A percentile compares a stretch with the other conserved stretches of the same genome.
phyloP scores from a whole-genome alignment of 2,888 invertebrate genomes.

The Glyphotaelius pellucidus region DNA sequence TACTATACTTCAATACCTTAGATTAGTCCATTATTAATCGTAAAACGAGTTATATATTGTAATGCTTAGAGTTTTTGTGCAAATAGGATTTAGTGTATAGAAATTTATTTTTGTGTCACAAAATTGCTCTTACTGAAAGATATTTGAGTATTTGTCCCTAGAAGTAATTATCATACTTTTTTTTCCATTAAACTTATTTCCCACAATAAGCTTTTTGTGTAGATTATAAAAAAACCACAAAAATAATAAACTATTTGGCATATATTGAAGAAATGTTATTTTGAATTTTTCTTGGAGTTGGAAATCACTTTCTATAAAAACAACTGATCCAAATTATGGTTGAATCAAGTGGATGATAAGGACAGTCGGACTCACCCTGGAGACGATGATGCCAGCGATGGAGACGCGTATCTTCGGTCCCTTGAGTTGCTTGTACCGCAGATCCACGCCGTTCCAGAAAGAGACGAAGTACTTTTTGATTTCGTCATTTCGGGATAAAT shows the following conservation, averaged over 20 bases:
- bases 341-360: background rate
- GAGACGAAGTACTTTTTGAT: conserved; percentile 96
- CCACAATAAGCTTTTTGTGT: background rate
- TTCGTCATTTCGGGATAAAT: conserved; percentile 87
- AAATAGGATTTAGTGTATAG: too few relatives aligned
- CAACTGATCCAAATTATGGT: background rate
- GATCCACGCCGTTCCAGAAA: conserved; percentile 97
- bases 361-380: conserved; percentile 83
- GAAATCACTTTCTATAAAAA: background rate
- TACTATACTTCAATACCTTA: too few relatives aligned
- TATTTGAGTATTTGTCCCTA: background rate
- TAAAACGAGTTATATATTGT: too few relatives aligned
- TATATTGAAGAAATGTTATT: background rate
- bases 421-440: conserved; percentile 93
- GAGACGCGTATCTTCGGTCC: conserved; percentile 95
- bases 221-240: too few relatives aligned
- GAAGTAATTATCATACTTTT: background rate
- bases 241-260: too few relatives aligned
- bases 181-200: background rate
- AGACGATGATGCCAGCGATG: conserved; percentile 96
- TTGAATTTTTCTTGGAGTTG: background rate
- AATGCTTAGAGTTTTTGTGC: too few relatives aligned
- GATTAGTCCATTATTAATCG: too few relatives aligned
- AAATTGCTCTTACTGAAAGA: background rate
- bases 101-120: too few relatives aligned